These are phyloP conservation scores for Penaeus vannamei DNA, from an alignment of 1,140 invertebrate species.

Conservation along the genomic window DNA sequence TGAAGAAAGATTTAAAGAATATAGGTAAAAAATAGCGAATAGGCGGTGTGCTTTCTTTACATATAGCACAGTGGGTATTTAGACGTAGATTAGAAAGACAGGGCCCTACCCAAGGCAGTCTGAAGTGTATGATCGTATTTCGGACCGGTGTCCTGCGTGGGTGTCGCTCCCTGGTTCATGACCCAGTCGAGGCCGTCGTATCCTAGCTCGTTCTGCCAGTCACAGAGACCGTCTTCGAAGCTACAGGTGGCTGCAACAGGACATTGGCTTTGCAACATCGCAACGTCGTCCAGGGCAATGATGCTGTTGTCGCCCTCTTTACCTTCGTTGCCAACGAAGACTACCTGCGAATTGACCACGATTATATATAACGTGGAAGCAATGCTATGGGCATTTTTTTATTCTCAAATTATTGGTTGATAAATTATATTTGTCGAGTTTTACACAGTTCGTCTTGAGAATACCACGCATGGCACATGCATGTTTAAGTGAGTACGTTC, in stretches of 20 bases:
- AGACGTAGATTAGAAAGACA: not conserved
- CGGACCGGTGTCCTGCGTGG: constrained; percentile 44
- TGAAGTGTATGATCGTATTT: constrained; percentile 51
- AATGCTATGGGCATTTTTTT: too few species aligned
- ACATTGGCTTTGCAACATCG: constrained; percentile 24
- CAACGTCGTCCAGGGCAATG: constrained; percentile 50
- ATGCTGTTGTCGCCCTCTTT: constrained; percentile 44
- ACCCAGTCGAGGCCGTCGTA: constrained; percentile 44
- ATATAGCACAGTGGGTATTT: not conserved
- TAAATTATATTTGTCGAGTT: too few species aligned
- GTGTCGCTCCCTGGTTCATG: constrained; percentile 50
- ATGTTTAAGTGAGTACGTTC: too few species aligned
- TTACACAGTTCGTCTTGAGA: too few species aligned
- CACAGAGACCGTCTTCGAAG: constrained; percentile 57
- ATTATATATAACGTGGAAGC: too few species aligned
- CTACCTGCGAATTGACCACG: constrained; percentile 2
- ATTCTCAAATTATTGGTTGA: too few species aligned
- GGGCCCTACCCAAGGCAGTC: constrained; percentile 30
- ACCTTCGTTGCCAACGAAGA: constrained; percentile 31
- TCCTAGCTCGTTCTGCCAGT: constrained; percentile 36
- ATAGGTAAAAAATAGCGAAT: too few species aligned
- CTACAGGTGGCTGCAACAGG: constrained; percentile 40
- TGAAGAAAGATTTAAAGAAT: too few species aligned
- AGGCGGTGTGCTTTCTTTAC: too few species aligned
- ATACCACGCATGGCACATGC: too few species aligned